phyloP scores from a whole-genome alignment of 2,797 vertebrate genomes.

The Semotilus atromaculatus region DNA sequence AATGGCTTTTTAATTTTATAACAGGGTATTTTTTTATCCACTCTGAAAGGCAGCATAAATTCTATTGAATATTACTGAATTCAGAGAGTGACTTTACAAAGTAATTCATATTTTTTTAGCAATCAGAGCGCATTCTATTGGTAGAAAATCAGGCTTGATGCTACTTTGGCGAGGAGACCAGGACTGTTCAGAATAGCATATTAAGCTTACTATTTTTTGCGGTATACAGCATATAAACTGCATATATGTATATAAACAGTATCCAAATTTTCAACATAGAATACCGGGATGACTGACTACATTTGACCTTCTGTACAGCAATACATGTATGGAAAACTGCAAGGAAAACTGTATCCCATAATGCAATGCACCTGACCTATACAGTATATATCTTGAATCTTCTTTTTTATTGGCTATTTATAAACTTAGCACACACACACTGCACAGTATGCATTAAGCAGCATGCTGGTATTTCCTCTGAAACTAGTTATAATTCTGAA shows the following conservation, averaged over 20 bases:
- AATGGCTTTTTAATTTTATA: not conserved
- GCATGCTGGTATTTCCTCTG: not conserved
- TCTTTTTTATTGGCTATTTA: no score
- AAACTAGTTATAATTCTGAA: not conserved
- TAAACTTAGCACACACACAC: no score
- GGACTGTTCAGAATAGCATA: not conserved
- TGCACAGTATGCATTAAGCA: not conserved
- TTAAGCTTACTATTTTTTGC: not conserved
- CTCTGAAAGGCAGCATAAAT: not conserved
- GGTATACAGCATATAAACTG: no score
- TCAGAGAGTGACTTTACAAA: not conserved
- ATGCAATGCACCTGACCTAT: no score
- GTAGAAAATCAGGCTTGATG: not conserved
- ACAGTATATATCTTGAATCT: no score
- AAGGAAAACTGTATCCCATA: no score
- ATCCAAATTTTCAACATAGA: no score
- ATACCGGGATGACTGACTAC: no score
- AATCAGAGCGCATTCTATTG: not conserved
- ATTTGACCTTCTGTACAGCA: no score
- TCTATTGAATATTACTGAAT: not conserved
- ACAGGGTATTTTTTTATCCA: constrained; percentile 12
- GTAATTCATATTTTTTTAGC: not conserved
- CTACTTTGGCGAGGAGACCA: not conserved
- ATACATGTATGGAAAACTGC: no score
- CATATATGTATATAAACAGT: no score